Evolutionary conservation across 2,888 invertebrate species (phyloP), one percentile per base, ranked within the genome.

Genomic region (Drosophila nr. medialis): DNA sequence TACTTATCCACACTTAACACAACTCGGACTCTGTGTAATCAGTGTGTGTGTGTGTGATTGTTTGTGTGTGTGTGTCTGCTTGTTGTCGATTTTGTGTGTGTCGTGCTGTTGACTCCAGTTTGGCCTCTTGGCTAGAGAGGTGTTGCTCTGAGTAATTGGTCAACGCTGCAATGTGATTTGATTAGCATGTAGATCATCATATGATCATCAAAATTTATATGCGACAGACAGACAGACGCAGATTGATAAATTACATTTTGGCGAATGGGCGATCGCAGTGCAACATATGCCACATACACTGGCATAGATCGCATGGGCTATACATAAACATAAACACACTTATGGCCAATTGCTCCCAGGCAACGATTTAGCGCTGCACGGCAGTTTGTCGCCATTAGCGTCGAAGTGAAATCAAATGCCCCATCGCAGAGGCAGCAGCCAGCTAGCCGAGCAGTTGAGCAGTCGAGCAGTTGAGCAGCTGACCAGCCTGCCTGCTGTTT

Each of bases 321-420:
- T 54, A 75, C 55, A 54, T 55, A 55, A 45, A 45, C 45, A 45
- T 45, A 24, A 45, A 15, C 45, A 45, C 45, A 45, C 21, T 24
- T 24, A 38, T 38, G 58, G 51, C 51, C 60, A 42, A 30, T 42
- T 45, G 53, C 58, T 51, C n/a, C 59, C 68, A 32, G 66, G 74
- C 86, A 80, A 76, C 85, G 81, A 78, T 91, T 89, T 89, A 86
- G 83, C 90, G 86, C 91, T 91, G 79, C 83, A 90, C 91, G 91
- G 87, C 92, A 91, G 89, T 92, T 92, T 91, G 92, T 91, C 91
- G 91, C 91, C 92, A 91, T 91, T 91, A 91, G 90, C 89, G 92
- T 91, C 92, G 88, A 82, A 88, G 88, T 81, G 80, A 89, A 87
- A 87, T 89, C 87, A 84, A 86, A 79, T 70, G 76, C 64, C 72